These are phyloP conservation scores for Nemapogon koenigi DNA, from an alignment of 2,888 invertebrate species.

Conservation along the genomic window DNA sequence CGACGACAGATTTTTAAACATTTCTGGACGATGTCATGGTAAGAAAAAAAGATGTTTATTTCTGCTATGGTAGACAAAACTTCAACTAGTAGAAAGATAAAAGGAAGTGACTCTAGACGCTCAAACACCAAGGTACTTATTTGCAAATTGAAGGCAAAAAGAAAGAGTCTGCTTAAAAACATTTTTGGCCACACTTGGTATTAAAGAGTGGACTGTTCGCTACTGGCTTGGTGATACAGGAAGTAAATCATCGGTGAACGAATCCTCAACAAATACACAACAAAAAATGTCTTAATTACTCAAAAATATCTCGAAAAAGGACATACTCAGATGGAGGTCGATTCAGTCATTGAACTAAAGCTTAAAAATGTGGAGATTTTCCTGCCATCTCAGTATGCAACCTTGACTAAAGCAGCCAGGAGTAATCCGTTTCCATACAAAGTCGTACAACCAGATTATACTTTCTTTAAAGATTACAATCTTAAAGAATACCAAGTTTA, in stretches of 20 bases:
- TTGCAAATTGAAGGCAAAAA: neutral
- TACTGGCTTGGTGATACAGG: neutral
- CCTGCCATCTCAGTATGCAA: slow-evolving; percentile 3
- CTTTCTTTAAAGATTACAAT: slow-evolving; percentile 13
- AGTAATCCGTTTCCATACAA: slow-evolving; percentile 14
- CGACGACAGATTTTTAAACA: neutral
- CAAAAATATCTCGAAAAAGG: no score
- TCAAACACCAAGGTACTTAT: neutral
- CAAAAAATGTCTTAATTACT: no score
- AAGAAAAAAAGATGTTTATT: neutral
- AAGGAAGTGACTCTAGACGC: neutral
- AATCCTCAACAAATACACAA: no score
- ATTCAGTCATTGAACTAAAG: slow-evolving; percentile 14
- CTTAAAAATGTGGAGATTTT: slow-evolving; percentile 13
- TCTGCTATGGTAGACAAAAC: neutral
- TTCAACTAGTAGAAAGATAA: neutral
- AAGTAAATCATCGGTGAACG: no score
- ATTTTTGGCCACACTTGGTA: neutral
- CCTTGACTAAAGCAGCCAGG: slow-evolving; percentile 15
- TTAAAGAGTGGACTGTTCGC: neutral
- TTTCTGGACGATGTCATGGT: neutral
- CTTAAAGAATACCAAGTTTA: slow-evolving; percentile 15
- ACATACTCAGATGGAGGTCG: slow-evolving; percentile 17
- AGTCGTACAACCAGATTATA: slow-evolving; percentile 16
- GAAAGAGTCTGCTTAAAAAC: neutral